phyloP scores from a whole-genome alignment of 2,888 invertebrate genomes.

The Mesochorus sp. region DNA sequence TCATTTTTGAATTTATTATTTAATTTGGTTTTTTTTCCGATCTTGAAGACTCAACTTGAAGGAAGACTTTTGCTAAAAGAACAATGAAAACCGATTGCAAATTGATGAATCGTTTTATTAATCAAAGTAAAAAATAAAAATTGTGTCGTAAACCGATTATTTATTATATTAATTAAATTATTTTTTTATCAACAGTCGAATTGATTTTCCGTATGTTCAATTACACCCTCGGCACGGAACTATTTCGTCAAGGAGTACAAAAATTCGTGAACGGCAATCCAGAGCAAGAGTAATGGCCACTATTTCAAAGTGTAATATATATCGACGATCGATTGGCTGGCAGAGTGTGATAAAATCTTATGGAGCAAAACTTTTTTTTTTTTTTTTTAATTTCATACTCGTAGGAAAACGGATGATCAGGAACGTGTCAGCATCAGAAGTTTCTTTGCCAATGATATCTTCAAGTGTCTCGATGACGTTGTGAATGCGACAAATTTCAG shows the following conservation, averaged over 20 bases:
- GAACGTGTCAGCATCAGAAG: conserved; percentile 80
- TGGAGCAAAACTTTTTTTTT: background rate
- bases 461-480: conserved; percentile 88
- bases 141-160: background rate
- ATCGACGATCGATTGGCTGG: background rate
- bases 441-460: conserved; percentile 91
- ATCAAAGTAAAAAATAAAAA: background rate
- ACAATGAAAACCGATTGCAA: too few species aligned
- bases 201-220: conserved; percentile 95
- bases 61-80: too few species aligned
- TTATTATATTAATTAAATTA: background rate
- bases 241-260: conserved; percentile 89
- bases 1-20: too few species aligned
- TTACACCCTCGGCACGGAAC: conserved; percentile 89
- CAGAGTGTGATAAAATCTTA: background rate
- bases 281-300: conserved; percentile 43
- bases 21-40: too few species aligned
- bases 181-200: conserved; percentile 82
- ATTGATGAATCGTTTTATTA: too few species aligned
- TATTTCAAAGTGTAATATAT: conserved; percentile 19
- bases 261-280: conserved; percentile 84
- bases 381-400: background rate
- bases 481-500: conserved; percentile 83
- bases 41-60: too few species aligned
- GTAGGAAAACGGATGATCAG: conserved; percentile 40